Conservation (phyloP, 2,888 invertebrate genomes). For the Mimumesa dahlbomi region DNA sequence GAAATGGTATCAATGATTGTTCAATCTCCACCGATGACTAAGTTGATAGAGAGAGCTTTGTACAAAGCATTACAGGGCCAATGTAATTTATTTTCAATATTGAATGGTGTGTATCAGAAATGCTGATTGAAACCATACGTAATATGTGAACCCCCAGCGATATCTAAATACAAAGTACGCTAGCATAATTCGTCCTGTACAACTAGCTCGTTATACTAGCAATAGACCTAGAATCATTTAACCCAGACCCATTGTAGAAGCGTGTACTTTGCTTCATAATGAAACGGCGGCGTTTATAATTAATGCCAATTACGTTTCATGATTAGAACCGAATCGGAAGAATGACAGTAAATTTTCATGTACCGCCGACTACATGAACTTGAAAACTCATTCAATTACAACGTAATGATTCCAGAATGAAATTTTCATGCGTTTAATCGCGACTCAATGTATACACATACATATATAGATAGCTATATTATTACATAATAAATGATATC, state of each 20-base stretch:
- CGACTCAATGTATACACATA: too few species aligned
- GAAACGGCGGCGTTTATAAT: conserved; percentile 42
- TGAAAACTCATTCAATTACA: conserved; percentile 27
- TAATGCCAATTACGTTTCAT: conserved; percentile 52
- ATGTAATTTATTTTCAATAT: conserved; percentile 29
- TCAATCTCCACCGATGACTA: not conserved
- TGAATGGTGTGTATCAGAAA: conserved; percentile 13
- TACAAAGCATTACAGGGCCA: not conserved
- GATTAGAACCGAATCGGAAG: conserved; percentile 46
- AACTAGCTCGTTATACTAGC: conserved; percentile 9
- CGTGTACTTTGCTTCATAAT: conserved; percentile 50
- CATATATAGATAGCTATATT: too few species aligned
- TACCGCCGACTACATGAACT: conserved; percentile 23
- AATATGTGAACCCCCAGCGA: conserved; percentile 3
- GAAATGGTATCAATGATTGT: not conserved
- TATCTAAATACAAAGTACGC: conserved; percentile 35
- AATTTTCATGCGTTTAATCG: conserved; percentile 31
- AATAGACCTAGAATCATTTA: conserved; percentile 42
- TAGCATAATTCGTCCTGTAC: conserved; percentile 22
- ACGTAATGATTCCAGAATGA: conserved; percentile 34
- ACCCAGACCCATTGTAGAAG: conserved; percentile 35
- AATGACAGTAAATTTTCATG: conserved; percentile 33
- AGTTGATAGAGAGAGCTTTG: too few species aligned
- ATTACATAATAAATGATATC: too few species aligned
- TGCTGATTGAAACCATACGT: conserved; percentile 7